phyloP scores from a whole-genome alignment of 2,888 invertebrate genomes.

The Mycogona germanica region DNA sequence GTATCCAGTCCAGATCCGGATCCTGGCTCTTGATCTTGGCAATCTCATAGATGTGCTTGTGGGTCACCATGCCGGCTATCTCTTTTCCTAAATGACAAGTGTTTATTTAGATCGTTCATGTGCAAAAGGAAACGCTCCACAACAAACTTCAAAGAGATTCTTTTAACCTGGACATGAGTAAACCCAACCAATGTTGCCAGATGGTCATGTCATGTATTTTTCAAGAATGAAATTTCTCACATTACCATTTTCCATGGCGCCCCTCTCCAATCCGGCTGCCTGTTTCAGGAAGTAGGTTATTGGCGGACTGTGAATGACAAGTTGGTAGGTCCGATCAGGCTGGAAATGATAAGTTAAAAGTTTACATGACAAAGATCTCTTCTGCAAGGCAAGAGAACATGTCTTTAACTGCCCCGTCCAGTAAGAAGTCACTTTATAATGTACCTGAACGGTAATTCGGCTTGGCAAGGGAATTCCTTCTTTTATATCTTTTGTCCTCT shows the following conservation, averaged over 20 bases:
- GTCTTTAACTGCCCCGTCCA: conserved; percentile 20
- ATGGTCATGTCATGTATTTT: no score
- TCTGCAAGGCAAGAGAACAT: conserved; percentile 10
- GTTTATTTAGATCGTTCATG: background rate
- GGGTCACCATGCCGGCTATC: conserved; percentile 72
- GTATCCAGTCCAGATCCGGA: conserved; percentile 50
- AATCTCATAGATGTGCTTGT: conserved; percentile 96
- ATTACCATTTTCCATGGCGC: conserved; percentile 53
- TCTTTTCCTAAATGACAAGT: conserved; percentile 47
- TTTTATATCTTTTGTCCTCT: conserved; percentile 73
- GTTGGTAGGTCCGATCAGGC: conserved; percentile 69
- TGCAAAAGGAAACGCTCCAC: background rate
- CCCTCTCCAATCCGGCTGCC: conserved; percentile 83
- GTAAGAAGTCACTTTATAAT: background rate
- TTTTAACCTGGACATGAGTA: no score
- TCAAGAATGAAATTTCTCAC: no score
- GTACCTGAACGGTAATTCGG: conserved; percentile 55
- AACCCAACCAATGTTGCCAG: no score
- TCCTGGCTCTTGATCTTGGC: conserved; percentile 90
- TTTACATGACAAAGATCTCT: background rate
- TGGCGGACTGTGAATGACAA: conserved; percentile 79
- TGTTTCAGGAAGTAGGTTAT: conserved; percentile 76
- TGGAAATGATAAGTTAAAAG: conserved; percentile 26
- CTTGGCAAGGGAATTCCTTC: conserved; percentile 82
- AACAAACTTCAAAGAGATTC: no score